Percentiles rank a stretch among this genome's conserved stretches.
These are phyloP conservation scores for Progne subis DNA, from an alignment of 2,113 vertebrate species.

Conservation along the genomic window DNA sequence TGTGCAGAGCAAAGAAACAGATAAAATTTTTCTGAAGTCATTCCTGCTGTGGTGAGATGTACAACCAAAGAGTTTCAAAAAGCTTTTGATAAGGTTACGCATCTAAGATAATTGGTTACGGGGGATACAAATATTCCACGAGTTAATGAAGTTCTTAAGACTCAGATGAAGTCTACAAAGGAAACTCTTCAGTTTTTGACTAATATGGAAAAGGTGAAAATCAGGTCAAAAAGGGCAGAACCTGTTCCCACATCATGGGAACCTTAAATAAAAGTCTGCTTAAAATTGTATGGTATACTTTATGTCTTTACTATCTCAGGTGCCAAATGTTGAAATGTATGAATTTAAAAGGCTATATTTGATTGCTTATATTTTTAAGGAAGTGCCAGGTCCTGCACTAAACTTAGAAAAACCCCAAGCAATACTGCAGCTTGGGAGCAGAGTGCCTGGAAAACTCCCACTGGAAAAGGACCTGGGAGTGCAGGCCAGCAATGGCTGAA, in stretches of 20 bases:
- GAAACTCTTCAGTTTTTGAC: neutral
- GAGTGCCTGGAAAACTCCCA: neutral
- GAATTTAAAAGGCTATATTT: neutral
- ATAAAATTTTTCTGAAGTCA: neutral
- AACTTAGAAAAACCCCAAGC: neutral
- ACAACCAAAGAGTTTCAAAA: slow-evolving; percentile 22
- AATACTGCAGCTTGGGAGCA: neutral
- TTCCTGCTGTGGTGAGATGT: neutral
- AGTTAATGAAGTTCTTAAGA: neutral
- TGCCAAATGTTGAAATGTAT: neutral
- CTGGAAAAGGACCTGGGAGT: neutral
- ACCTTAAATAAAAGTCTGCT: neutral
- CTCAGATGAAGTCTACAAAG: neutral
- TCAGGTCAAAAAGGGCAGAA: neutral
- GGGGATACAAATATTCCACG: neutral
- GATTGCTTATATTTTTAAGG: neutral
- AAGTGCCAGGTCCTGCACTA: neutral
- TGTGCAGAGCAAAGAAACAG: neutral
- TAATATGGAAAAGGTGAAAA: neutral
- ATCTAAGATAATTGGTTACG: neutral
- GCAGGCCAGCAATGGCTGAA: neutral
- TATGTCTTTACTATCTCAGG: neutral
- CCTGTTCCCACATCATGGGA: neutral
- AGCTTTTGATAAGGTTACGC: neutral
- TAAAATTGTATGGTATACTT: neutral